Evolutionary conservation across 2,797 vertebrate species (phyloP).

Genomic region (Smutsia gigantea): DNA sequence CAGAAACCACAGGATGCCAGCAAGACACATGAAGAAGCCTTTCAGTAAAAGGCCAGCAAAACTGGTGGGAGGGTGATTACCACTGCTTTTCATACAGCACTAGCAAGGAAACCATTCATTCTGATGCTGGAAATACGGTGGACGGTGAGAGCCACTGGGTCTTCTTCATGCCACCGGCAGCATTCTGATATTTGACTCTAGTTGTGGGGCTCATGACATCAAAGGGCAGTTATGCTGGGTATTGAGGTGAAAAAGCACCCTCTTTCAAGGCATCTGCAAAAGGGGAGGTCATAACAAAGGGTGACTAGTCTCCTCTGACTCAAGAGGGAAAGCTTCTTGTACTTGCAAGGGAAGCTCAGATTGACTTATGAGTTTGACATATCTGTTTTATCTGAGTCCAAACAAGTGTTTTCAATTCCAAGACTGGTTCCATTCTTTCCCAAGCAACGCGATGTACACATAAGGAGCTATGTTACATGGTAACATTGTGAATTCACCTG

Average conservation of each 20-base stretch:
- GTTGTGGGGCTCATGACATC: not conserved
- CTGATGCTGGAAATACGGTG: not conserved
- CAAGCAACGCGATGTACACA: not conserved
- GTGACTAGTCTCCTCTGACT: not conserved
- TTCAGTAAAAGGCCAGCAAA: not conserved
- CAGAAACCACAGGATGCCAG: not conserved
- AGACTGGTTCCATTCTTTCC: not conserved
- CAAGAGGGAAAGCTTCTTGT: not conserved
- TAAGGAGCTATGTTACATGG: not conserved
- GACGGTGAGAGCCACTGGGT: not conserved
- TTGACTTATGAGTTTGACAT: not conserved
- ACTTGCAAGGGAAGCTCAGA: not conserved
- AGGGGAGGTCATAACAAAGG: not conserved
- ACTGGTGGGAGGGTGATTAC: not conserved
- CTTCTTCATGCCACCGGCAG: not conserved
- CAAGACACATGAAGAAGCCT: not conserved
- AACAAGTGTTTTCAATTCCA: not conserved
- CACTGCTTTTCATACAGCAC: not conserved
- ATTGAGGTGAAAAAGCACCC: not conserved
- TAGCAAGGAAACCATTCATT: not conserved
- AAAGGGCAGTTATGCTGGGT: not conserved
- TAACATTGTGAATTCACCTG: not conserved
- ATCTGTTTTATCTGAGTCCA: not conserved
- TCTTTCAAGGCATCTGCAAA: not conserved
- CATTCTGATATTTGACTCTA: not conserved